Base-by-base conservation (phyloP, 2,797 vertebrate genomes). In the Pantherophis vulpinus region DNA sequence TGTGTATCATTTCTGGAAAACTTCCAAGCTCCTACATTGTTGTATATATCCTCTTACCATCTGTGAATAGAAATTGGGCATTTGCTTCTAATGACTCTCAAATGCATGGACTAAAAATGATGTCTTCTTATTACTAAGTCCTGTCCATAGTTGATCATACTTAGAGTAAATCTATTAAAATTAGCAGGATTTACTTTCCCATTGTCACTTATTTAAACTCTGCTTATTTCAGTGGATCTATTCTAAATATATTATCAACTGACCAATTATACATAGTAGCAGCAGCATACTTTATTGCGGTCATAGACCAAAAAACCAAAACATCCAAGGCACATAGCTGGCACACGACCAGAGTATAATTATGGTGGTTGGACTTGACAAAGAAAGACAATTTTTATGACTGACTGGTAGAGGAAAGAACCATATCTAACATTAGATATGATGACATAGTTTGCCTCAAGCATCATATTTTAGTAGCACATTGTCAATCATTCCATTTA, bases 1-100 rank as follows among this genome's bases (percentile, higher is more conserved):
- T 91, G 70, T 87, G 3, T 63, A 92, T 29, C 92, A 91, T 96
- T 95, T 42, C 37, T 94, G 93, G 70, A 95, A 11, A 6, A 89
- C 88, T 95, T 96, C 91, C 95, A 93, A 29, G 42, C 16, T 42
- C 54, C 95, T 96, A 94, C 79, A 94, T 47, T 97, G 93, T 93
- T 90, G 60, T 86, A 27, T 94, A 86, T 79, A 93, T 4, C 94
- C 94, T 94, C 83, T 92, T 95, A 23, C 70, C 91, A 88, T 93
- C 94, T 94, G 94, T 94, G 92, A 96, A 93, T 42, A 9, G 87
- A 90, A 20, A 37, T 87, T 89, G 1, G 0, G 79, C 91, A 63
- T 90, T 93, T 93, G 92, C 90, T 87, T 92, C 79, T 91, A 7
- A 54, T 25, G 93, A 63, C 60, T 94, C 2, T 91, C 29, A 61